Base-by-base conservation (phyloP, 2,113 vertebrate species). In the Serilophus lunatus region DNA sequence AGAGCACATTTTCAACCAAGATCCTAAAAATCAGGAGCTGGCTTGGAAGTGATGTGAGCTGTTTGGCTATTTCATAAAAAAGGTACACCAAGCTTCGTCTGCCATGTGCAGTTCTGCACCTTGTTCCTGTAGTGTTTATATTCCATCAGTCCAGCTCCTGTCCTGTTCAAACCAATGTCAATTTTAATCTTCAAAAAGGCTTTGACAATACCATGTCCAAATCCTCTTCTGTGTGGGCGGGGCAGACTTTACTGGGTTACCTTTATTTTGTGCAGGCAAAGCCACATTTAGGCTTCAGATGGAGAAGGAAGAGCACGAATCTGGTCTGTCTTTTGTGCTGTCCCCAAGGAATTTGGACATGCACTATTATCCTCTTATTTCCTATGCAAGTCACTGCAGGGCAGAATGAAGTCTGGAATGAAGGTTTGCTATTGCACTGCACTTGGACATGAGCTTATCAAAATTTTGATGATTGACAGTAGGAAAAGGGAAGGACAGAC, bases 41-140 rank as follows among this genome's bases (percentile, higher is more conserved):
- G 3, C 40, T 38, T 85, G 35, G 42, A 45, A 85, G 45, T 0
- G 0, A 0, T 31, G 19, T 47, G 68, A 71, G 38, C 60, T 65
- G 4, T 49, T 13, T 81, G 88, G 38, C 25, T 54, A 1, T 54
- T 79, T 72, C 36, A 40, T 22, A 29, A 23, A 60, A 36, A 56
- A n/a, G 10, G 45, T 9, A 72, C 26, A 12, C 31, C n/a, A 23
- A 12, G 18, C 15, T 82, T 49, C 40, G 23, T 74, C 49, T 68
- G 61, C 57, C 40, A 17, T 2, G 7, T 65, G 51, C 42, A 51
- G 31, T n/a, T 68, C 50, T 83, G 50, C 42, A 77, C 33, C 35
- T 66, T 18, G 22, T 78, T 35, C 33, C 50, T 63, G 6, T 49
- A 2, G 1, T 26, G 26, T 72, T 57, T 68, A 19, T 79, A 35